Percentiles rank a stretch among this genome's conserved stretches.
These are phyloP conservation scores for Chrysemys picta DNA, from an alignment of 2,113 vertebrate species.

Conservation along the genomic window DNA sequence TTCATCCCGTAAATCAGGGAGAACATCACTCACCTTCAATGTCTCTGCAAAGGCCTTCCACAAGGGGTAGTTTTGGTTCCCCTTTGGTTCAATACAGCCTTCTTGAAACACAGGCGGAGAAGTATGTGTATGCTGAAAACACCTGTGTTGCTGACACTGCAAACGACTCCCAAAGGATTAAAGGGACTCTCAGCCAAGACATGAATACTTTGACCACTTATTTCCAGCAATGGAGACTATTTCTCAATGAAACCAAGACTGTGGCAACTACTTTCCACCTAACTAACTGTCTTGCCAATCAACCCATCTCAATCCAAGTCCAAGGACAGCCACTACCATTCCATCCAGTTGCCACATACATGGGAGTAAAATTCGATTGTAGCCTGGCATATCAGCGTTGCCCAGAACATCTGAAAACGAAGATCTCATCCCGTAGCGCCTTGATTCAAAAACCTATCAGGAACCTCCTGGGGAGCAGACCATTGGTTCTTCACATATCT, in stretches of 20 bases:
- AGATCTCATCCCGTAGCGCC: no score
- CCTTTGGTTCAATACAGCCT: neutral
- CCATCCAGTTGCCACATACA: neutral
- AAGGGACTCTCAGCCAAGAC: neutral
- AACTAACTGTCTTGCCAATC: neutral
- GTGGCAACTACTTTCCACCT: neutral
- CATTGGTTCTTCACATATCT: no score
- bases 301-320: neutral
- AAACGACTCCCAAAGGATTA: neutral
- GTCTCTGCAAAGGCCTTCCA: no score
- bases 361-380: no score
- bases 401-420: no score
- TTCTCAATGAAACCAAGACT: neutral
- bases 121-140: neutral
- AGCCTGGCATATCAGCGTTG: no score
- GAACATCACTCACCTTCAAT: no score
- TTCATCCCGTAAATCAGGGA: no score
- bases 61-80: no score
- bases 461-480: no score
- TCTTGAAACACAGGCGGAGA: neutral
- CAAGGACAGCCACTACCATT: neutral
- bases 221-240: neutral
- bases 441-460: no score
- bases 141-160: neutral
- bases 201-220: neutral